Base-by-base conservation (phyloP, 2,888 invertebrate genomes). In the Rapana venosa region DNA sequence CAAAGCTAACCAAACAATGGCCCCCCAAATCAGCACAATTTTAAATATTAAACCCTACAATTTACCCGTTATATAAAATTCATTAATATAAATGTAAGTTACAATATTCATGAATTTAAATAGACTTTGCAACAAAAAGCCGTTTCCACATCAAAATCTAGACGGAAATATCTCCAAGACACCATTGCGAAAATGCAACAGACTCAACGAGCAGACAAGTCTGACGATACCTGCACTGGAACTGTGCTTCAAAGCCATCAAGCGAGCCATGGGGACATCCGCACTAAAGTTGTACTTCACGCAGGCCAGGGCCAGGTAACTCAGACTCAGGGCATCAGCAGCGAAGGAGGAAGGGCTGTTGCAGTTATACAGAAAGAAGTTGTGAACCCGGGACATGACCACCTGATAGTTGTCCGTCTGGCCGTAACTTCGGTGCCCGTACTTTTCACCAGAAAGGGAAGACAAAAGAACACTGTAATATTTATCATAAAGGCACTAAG, bases 281-380 rank as follows among this genome's bases (percentile, higher is more conserved):
- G 81, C 81, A 83, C 30, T 83, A 47, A 22, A 83, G 22, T 36
- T 36, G 26, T 83, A 83, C 6, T 30, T 20, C 22, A 47, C 22
- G 81, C 81, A 83, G 81, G 81, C 81, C 36, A 83, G 47, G 81
- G 81, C 30, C 81, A 83, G 36, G 11, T 83, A 83, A 36, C 81
- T 83, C 22, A 83, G 47, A 22, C 22, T 36, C 81, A 83, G 20
- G 26, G 81, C 36, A 36, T 83, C 81, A 47, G 47, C 26, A 8
- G 11, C 30, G 4, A 36, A 13, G 26, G 22, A 36, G 81, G 81
- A 26, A 13, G 26, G 22, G 30, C 22, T 30, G 22, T 4, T 20
- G 81, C 81, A 26, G 47, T 4, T 5, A 22, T 36, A 13, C 13
- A 2, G 36, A 26, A 83, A 30, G 26, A 83, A 47, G 47, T 47